Percentiles rank a stretch among this genome's conserved stretches.
These are phyloP conservation scores for Hypomesus transpacificus DNA, from an alignment of 2,113 vertebrate genomes.

Conservation along the genomic window DNA sequence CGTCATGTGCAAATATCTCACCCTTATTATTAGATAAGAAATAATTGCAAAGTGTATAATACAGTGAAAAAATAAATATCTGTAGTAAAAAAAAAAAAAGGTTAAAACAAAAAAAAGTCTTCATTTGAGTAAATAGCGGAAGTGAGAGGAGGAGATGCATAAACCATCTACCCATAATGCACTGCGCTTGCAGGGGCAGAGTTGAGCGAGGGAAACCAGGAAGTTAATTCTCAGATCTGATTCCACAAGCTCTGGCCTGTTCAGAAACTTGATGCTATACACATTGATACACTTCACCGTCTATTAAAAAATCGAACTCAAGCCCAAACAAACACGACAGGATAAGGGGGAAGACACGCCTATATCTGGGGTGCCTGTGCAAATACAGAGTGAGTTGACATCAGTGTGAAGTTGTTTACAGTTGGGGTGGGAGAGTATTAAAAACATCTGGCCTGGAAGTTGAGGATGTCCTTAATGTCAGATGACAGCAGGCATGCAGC, in stretches of 20 bases:
- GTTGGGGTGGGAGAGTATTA: not conserved
- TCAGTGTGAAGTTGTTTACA: constrained; percentile 9
- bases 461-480: not conserved
- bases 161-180: no score
- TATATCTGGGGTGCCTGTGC: not conserved
- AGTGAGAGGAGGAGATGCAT: constrained; percentile 32
- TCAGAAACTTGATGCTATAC: not conserved
- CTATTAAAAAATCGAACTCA: not conserved
- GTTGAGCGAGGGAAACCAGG: constrained; percentile 14
- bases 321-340: not conserved
- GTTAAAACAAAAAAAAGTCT: not conserved
- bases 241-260: not conserved
- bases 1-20: constrained; percentile 92
- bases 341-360: constrained; percentile 5
- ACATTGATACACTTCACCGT: not conserved
- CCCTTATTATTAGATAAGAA: constrained; percentile 62
- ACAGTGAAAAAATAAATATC: constrained; percentile 68
- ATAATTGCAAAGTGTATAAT: constrained; percentile 47
- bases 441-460: constrained; percentile 28
- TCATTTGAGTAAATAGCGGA: constrained; percentile 23
- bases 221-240: constrained; percentile 6
- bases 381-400: constrained; percentile 2
- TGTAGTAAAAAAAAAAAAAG: constrained; percentile 46
- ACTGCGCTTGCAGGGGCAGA: not conserved
- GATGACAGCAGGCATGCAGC: not conserved